phyloP scores from a whole-genome alignment of 2,113 vertebrate genomes.

The Petrocephalus microphthalmus region DNA sequence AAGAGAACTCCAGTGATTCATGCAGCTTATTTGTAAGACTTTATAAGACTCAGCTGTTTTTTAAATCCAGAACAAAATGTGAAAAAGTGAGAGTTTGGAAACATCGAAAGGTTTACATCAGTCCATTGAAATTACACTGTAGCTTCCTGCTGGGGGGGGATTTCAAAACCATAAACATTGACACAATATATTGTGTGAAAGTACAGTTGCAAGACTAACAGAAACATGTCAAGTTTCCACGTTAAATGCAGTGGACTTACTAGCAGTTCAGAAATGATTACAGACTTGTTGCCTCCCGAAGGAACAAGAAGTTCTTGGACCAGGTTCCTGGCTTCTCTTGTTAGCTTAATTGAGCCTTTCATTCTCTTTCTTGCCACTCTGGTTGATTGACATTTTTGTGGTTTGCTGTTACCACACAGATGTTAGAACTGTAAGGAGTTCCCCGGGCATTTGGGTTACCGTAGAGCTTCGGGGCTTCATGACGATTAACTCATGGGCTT shows the following conservation, averaged over 20 bases:
- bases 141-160: neutral
- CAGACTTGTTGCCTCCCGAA: neutral
- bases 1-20: neutral
- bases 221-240: neutral
- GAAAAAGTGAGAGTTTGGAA: neutral
- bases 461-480: neutral
- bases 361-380: neutral
- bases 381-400: conserved; percentile 29
- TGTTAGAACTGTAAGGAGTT: neutral
- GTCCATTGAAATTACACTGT: conserved; percentile 8
- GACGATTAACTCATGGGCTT: neutral
- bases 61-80: neutral
- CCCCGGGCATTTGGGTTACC: neutral
- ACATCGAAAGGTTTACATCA: neutral
- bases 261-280: neutral
- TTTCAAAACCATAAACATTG: conserved; percentile 3
- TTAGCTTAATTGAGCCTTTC: neutral
- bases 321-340: neutral
- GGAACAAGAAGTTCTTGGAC: neutral
- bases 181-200: neutral
- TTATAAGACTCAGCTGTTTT: neutral
- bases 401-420: conserved; percentile 8
- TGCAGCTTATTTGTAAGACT: neutral
- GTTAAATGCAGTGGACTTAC: neutral
- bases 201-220: neutral